Evolutionary conservation across 2,797 vertebrate genomes (phyloP).

Genomic region (Enoplosus armatus): DNA sequence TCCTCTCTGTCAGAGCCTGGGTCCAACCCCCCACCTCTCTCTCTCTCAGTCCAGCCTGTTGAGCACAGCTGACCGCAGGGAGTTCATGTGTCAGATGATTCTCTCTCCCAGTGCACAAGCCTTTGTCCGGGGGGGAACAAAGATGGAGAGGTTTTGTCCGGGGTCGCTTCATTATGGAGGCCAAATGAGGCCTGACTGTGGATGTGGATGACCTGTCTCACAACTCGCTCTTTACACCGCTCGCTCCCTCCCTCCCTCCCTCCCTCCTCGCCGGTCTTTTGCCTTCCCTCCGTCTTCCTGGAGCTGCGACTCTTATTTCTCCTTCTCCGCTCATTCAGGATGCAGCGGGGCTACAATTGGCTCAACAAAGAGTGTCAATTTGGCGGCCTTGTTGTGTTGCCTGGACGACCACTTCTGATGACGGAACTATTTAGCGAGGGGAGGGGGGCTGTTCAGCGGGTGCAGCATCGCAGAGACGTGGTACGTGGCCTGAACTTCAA

Average conservation of each 20-base stretch:
- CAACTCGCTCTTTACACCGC: conserved; percentile 34
- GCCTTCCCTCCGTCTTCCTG: conserved; percentile 25
- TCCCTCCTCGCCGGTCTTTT: neutral
- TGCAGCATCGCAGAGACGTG: conserved; percentile 6
- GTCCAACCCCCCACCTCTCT: no score
- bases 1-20: neutral
- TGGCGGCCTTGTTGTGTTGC: conserved; percentile 53
- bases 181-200: conserved; percentile 52
- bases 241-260: neutral
- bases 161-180: conserved; percentile 53
- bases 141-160: conserved; percentile 59
- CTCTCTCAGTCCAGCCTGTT: conserved; percentile 21
- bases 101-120: conserved; percentile 41
- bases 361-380: conserved; percentile 51
- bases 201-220: conserved; percentile 47
- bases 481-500: neutral
- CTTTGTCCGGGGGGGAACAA: conserved; percentile 62
- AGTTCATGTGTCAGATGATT: conserved; percentile 64
- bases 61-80: conserved; percentile 46
- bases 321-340: conserved; percentile 31
- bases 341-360: conserved; percentile 20
- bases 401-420: conserved; percentile 47
- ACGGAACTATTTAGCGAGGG: conserved; percentile 29
- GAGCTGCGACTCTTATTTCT: conserved; percentile 40
- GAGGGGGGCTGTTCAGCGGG: neutral